Conservation (phyloP, 1,140 invertebrate species). For the Diachasmimorpha longicaudata region DNA sequence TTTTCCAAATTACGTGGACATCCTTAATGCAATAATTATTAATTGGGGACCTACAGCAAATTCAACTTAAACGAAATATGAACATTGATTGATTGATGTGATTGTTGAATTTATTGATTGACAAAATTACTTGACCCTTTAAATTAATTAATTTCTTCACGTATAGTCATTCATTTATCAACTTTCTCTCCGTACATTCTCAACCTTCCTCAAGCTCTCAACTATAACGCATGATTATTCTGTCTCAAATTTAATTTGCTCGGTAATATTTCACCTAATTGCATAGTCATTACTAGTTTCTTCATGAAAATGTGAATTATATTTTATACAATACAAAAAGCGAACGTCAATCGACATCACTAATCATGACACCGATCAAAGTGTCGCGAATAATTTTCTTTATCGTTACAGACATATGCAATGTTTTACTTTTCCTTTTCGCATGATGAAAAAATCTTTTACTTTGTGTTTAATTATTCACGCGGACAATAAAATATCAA, state of each 20-base stretch:
- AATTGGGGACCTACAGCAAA: too few relatives aligned
- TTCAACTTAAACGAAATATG: too few relatives aligned
- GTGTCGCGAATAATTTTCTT: not conserved
- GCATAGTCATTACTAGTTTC: not conserved
- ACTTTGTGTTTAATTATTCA: not conserved
- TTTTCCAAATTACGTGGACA: too few relatives aligned
- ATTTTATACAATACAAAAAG: constrained; percentile 28
- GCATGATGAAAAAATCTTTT: not conserved
- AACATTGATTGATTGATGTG: too few relatives aligned
- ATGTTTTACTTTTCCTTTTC: not conserved
- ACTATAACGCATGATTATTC: not conserved
- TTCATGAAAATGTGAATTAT: not conserved
- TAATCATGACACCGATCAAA: not conserved
- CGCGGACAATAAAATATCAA: constrained; percentile 22
- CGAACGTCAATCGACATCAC: constrained; percentile 17
- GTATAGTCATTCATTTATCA: not conserved
- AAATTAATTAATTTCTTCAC: not conserved
- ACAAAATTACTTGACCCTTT: not conserved
- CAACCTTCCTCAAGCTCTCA: not conserved
- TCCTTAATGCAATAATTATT: too few relatives aligned
- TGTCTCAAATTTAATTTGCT: not conserved
- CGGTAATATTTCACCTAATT: not conserved
- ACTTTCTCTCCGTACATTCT: not conserved
- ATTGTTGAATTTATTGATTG: not conserved
- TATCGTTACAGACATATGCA: constrained; percentile 6